These are phyloP conservation scores for Festucalex cinctus DNA, from an alignment of 2,113 vertebrate species.

Conservation along the genomic window DNA sequence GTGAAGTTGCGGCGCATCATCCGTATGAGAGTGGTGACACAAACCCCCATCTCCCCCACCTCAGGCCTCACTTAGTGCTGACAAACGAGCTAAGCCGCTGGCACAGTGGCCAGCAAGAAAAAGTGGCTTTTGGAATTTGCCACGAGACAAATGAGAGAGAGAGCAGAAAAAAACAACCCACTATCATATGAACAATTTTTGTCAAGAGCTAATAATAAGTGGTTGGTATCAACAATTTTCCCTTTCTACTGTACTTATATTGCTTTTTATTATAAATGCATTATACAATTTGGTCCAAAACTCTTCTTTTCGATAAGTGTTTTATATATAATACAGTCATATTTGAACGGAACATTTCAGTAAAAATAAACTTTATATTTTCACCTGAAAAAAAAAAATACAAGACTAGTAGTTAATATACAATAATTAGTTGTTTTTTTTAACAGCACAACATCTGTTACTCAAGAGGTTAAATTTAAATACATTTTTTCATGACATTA, in stretches of 20 bases:
- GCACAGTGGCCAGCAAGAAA: constrained; percentile 37
- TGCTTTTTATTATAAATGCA: too few species aligned
- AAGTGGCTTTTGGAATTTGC: constrained; percentile 19
- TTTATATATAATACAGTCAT: too few species aligned
- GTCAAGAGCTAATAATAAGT: too few species aligned
- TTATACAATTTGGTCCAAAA: too few species aligned
- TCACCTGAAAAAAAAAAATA: too few species aligned
- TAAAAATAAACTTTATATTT: too few species aligned
- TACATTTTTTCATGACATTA: neutral
- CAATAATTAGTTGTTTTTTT: neutral
- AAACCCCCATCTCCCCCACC: constrained; percentile 2
- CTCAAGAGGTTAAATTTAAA: neutral
- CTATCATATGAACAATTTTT: too few species aligned
- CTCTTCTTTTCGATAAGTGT: too few species aligned
- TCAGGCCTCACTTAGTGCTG: constrained; percentile 36
- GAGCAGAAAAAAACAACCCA: constrained; percentile 5
- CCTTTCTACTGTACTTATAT: too few species aligned
- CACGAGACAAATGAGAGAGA: constrained; percentile 4
- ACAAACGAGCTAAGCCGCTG: constrained; percentile 59
- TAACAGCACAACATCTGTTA: neutral
- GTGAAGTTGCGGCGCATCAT: constrained; percentile 37
- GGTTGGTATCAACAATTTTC: too few species aligned
- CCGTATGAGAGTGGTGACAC: constrained; percentile 24
- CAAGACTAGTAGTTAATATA: too few species aligned
- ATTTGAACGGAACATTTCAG: too few species aligned